Evolutionary conservation across 1,140 invertebrate genomes (phyloP).

Genomic region (Dendrolimus kikuchii): DNA sequence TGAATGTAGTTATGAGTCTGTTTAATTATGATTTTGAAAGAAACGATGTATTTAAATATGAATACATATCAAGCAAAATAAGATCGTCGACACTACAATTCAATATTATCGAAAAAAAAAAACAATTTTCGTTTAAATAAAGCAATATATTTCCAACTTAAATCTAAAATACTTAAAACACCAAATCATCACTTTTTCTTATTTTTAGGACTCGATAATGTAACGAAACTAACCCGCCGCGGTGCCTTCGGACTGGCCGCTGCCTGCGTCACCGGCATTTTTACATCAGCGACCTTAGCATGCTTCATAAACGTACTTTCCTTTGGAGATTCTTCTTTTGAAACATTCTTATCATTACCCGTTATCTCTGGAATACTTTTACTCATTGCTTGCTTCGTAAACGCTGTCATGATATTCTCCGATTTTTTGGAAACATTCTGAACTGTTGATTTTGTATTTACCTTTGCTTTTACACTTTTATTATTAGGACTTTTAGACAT

Average conservation of each 20-base stretch:
- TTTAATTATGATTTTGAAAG: too few relatives aligned
- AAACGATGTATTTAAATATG: too few relatives aligned
- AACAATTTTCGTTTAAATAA: too few relatives aligned
- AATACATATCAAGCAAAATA: too few relatives aligned
- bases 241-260: constrained; percentile 71
- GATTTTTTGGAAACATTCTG: too few relatives aligned
- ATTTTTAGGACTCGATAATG: constrained; percentile 82
- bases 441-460: too few relatives aligned
- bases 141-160: too few relatives aligned
- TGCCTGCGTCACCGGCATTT: constrained; percentile 25
- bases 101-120: too few relatives aligned
- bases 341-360: background rate
- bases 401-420: constrained; percentile 4
- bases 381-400: background rate
- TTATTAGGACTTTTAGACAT: too few relatives aligned
- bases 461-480: too few relatives aligned
- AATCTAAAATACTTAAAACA: background rate
- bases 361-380: constrained; percentile 9
- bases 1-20: too few relatives aligned
- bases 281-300: constrained; percentile 42
- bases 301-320: constrained; percentile 32
- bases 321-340: constrained; percentile 3
- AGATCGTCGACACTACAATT: too few relatives aligned
- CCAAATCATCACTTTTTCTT: constrained; percentile 67
- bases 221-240: constrained; percentile 80